Conservation (phyloP, 2,113 vertebrate genomes). For the Gambusia affinis region DNA sequence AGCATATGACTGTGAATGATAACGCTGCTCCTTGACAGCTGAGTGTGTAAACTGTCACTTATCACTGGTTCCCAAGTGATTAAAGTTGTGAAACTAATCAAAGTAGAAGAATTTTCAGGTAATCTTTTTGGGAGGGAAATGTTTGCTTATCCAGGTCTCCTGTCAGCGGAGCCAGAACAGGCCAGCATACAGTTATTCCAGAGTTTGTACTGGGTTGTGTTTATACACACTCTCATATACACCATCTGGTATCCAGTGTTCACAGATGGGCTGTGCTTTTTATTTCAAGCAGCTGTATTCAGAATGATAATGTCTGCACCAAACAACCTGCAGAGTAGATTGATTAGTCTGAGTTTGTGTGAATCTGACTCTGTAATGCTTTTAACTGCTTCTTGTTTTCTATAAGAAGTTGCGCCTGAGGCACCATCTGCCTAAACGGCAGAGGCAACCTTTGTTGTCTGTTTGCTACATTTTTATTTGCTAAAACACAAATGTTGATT, state of each 20-base stretch:
- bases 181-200: not conserved
- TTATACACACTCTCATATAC: not conserved
- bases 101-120: not conserved
- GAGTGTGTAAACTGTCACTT: not conserved
- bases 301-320: conserved; percentile 16
- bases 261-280: conserved; percentile 20
- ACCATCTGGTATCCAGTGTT: conserved; percentile 12
- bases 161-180: conserved; percentile 6
- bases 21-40: not conserved
- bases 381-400: not conserved
- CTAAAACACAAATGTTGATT: conserved; percentile 1
- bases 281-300: conserved; percentile 8
- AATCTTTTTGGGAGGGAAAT: not conserved
- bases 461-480: not conserved
- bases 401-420: too few relatives aligned
- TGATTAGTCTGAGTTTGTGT: not conserved
- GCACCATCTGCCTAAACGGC: not conserved
- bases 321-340: conserved; percentile 10
- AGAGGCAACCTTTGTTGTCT: conserved; percentile 13
- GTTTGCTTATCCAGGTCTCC: not conserved
- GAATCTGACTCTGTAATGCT: not conserved
- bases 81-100: not conserved
- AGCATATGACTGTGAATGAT: not conserved
- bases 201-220: not conserved
- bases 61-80: not conserved